phyloP scores from a whole-genome alignment of 2,888 invertebrate genomes.

The Eucera pruinosa region DNA sequence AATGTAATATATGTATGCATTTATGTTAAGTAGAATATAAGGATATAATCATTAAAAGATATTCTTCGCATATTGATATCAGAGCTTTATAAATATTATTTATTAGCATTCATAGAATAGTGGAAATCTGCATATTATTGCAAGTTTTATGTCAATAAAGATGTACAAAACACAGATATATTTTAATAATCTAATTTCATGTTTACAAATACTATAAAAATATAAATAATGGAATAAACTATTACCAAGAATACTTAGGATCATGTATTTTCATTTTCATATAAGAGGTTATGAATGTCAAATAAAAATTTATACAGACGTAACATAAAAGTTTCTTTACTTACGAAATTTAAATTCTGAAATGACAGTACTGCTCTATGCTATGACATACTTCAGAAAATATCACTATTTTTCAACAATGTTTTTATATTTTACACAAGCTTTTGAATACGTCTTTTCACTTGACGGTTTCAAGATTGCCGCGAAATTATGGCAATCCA shows the following conservation, averaged over 20 bases:
- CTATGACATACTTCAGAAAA: not conserved
- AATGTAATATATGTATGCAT: no score
- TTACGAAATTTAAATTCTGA: constrained; percentile 16
- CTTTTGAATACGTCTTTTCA: no score
- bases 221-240: constrained; percentile 41
- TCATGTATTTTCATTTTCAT: not conserved
- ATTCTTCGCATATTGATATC: constrained; percentile 12
- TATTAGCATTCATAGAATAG: constrained; percentile 27
- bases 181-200: constrained; percentile 48
- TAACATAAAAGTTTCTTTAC: constrained; percentile 15
- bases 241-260: constrained; percentile 9
- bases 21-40: constrained; percentile 32
- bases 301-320: not conserved
- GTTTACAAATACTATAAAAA: constrained; percentile 39
- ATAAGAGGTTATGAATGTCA: constrained; percentile 42
- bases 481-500: constrained; percentile 32
- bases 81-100: constrained; percentile 45
- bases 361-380: not conserved
- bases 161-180: constrained; percentile 39
- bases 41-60: not conserved
- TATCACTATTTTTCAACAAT: no score
- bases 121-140: constrained; percentile 13
- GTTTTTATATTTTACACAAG: no score
- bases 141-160: constrained; percentile 38
- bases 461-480: constrained; percentile 37